These are phyloP conservation scores for Drosophila saltans DNA, from an alignment of 1,140 invertebrate species.

Conservation along the genomic window DNA sequence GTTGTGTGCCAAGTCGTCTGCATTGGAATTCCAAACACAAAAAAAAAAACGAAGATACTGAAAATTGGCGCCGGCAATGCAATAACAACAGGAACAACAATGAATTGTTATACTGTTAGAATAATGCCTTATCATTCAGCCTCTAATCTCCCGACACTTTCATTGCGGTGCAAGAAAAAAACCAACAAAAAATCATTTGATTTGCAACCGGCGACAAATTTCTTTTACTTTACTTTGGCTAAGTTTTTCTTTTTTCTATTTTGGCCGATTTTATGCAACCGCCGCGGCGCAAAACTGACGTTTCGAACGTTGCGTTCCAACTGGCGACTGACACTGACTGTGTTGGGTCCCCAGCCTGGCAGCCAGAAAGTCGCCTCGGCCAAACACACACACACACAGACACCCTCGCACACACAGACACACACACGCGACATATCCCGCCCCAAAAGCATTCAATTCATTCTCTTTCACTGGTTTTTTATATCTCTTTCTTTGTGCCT, in stretches of 20 bases:
- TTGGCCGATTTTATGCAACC: constrained; percentile 1
- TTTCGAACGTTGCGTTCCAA: constrained; percentile 10
- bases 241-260: not conserved
- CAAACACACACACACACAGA: not conserved
- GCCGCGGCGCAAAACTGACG: not conserved
- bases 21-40: constrained; percentile 12
- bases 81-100: not conserved
- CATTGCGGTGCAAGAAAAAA: not conserved
- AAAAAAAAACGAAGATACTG: not conserved
- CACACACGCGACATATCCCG: not conserved
- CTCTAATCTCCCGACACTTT: constrained; percentile 8
- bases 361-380: constrained; percentile 5
- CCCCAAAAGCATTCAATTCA: constrained; percentile 2
- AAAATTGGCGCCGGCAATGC: constrained; percentile 1
- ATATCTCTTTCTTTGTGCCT: constrained; percentile 7
- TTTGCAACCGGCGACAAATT: constrained; percentile 10
- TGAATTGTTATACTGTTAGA: not conserved
- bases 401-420: not conserved
- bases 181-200: not conserved
- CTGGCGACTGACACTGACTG: constrained; percentile 11
- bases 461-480: constrained; percentile 5
- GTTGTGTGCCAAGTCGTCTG: constrained; percentile 59
- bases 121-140: constrained; percentile 4
- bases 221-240: not conserved
- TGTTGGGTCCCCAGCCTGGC: constrained; percentile 1